Base-by-base conservation (phyloP, 2,888 invertebrate species). In the Apantesis nais region DNA sequence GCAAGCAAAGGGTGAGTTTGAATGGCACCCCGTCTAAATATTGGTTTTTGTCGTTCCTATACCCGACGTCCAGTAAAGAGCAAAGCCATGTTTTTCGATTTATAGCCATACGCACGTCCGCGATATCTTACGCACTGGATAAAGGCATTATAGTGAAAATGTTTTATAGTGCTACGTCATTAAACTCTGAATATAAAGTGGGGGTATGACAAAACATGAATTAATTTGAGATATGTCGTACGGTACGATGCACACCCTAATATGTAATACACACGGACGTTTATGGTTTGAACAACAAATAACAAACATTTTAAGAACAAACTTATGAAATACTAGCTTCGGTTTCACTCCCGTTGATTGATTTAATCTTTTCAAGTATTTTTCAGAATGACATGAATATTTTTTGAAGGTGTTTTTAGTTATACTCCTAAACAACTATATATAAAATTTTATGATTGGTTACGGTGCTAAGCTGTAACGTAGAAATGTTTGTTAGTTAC, bases 161-260 rank as follows among this genome's bases (percentile, higher is more conserved):
- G 89, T 89, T 92, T 89, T 91, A 93, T 92, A 93, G 91, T 91
- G 92, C 92, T 80, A 90, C 82, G 93, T 94, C 95, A 94, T 93
- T 94, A 93, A 90, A 86, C 87, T 87, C 86, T 89, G 92, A 92
- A 93, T 93, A 90, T 94, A 93, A 93, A 94, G 94, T 92, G 92
- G 90, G 92, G 91, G 92, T 92, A 94, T 93, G 94, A 94, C 95
- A 94, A 94, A 94, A 94, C 93, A 93, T 92, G 93, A 94, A 94
- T 94, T 94, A 94, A 94, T 95, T 94, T 94, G 89, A 90, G 93
- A 93, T 92, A 92, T 91, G 95, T 94, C 95, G 90, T 84, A 93
- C 89, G 94, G 90, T 92, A 89, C 92, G 89, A 85, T 94, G 94
- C 85, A 86, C 88, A 89, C 90, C 89, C 83, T 77, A 71, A 74